These are phyloP conservation scores for Rhopalosiphum padi DNA, from an alignment of 1,140 invertebrate genomes.

Conservation along the genomic window DNA sequence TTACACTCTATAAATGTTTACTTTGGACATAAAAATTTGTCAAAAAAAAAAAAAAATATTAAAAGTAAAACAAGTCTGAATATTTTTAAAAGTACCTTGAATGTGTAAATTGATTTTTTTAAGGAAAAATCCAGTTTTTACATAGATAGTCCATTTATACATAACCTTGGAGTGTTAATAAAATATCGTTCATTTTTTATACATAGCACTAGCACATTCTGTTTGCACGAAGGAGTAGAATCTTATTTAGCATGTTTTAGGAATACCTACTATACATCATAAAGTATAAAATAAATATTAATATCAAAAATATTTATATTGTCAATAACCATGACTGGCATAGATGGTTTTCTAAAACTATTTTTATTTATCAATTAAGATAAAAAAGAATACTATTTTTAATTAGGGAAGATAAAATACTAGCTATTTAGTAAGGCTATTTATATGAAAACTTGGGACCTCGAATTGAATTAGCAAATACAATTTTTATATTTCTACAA, in stretches of 20 bases:
- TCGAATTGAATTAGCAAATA: no score
- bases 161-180: not conserved
- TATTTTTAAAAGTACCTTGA: not conserved
- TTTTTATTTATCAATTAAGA: no score
- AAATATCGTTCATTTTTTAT: not conserved
- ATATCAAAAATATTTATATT: no score
- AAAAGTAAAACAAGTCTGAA: not conserved
- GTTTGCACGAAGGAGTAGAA: not conserved
- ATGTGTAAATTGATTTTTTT: not conserved
- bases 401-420: no score
- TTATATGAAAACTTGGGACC: no score
- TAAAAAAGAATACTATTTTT: no score
- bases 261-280: not conserved
- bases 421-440: no score
- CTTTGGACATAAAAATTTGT: not conserved
- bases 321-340: no score
- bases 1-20: not conserved
- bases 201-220: not conserved
- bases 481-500: no score
- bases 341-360: no score
- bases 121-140: conserved; percentile 15
- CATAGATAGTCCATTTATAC: not conserved
- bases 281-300: not conserved
- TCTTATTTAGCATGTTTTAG: not conserved
- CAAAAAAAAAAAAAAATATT: not conserved